These are phyloP conservation scores for Peromyscus nudipes DNA, from an alignment of 2,797 vertebrate species.

Conservation along the genomic window DNA sequence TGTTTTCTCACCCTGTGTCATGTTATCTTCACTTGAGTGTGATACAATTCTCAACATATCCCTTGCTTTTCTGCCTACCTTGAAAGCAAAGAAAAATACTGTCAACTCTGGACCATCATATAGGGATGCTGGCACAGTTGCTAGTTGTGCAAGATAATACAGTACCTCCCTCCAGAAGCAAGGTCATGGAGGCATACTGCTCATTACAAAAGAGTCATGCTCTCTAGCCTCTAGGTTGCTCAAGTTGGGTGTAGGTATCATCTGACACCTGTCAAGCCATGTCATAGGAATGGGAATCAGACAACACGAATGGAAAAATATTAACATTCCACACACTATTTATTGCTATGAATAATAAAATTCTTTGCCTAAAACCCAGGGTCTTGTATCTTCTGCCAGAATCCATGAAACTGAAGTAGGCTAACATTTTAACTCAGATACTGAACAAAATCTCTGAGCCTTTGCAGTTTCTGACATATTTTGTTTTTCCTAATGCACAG, in stretches of 20 bases:
- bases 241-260: neutral
- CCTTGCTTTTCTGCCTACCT: neutral
- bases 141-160: neutral
- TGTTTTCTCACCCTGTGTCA: neutral
- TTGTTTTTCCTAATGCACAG: neutral
- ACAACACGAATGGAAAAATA: neutral
- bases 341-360: neutral
- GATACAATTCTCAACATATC: rapidly evolving
- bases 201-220: neutral
- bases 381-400: neutral
- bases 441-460: neutral
- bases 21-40: no score
- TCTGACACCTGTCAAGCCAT: neutral
- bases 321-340: neutral
- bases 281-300: rapidly evolving
- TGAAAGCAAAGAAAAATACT: neutral
- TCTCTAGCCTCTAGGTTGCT: neutral
- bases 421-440: neutral
- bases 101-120: neutral
- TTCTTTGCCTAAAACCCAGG: neutral
- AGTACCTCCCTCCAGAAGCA: neutral
- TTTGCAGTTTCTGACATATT: neutral
- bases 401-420: neutral
- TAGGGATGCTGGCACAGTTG: neutral
- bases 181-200: neutral